Base-by-base conservation (phyloP, 2,888 invertebrate species). In the Chromoteleia sp. region DNA sequence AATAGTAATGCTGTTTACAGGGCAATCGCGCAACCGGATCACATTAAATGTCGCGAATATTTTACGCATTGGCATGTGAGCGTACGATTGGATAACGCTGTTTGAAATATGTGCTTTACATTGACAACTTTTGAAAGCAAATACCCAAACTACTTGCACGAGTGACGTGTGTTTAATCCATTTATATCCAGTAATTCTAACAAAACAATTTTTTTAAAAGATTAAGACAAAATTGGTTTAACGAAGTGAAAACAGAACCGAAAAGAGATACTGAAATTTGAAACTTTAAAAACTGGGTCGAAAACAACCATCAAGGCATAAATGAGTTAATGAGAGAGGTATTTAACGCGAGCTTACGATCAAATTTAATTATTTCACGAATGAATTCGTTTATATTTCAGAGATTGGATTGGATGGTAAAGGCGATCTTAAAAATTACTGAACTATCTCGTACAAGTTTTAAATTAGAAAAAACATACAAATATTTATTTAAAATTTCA, bases 111-210 rank as follows among this genome's bases (percentile, higher is more conserved):
- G 29, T 21, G 33, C 45, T 68, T 68, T 68, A 56, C 45, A 10
- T 36, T 8, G 56, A 6, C 6, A 56, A 68, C 56, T 68, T 68
- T 54, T 56, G 68, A 56, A 43, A 45, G 48, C 45, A 48, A 68
- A 68, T 56, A 17, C 30, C 15, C 15, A 5, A 59, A 39, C 19
- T 70, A 70, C 58, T 48, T 70, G n/a, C 48, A 70, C 25, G 36
- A 45, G 17, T 21, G 45, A n/a, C 17, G 30, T 4, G 45, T 30
- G 30, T 17, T 45, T 43, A n/a, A n/a, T n/a, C n/a, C n/a, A n/a
- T n/a, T n/a, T n/a, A n/a, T n/a, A n/a, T n/a, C n/a, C n/a, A n/a
- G n/a, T n/a, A n/a, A n/a, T n/a, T n/a, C n/a, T n/a, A n/a, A n/a
- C n/a, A n/a, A n/a, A n/a, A n/a, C n/a, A n/a, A n/a, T n/a, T n/a